Conservation (phyloP, 1,140 invertebrate species). For the Scylla paramamosain region DNA sequence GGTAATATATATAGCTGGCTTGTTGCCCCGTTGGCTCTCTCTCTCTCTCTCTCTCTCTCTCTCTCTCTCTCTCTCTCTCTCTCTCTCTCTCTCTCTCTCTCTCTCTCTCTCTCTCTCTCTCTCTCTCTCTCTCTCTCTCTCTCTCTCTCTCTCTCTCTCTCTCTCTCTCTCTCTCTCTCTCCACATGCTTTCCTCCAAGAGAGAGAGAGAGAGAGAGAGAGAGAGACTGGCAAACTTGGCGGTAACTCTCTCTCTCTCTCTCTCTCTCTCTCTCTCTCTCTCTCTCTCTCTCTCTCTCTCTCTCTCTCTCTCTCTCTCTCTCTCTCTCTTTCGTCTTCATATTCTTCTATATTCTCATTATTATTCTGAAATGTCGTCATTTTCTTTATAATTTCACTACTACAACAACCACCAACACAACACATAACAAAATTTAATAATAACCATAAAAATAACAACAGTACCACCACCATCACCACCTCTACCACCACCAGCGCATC, state of each 20-base stretch:
- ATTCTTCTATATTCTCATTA: not conserved
- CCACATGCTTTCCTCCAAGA: too few relatives aligned
- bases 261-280: constrained; percentile 67
- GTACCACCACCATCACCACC: not conserved
- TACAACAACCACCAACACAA: not conserved
- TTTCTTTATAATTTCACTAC: not conserved
- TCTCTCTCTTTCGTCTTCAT: not conserved
- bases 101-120: constrained; percentile 32
- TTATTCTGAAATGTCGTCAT: not conserved
- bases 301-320: constrained; percentile 55
- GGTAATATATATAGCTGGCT: not conserved
- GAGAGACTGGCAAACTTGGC: not conserved
- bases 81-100: constrained; percentile 54
- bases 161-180: constrained; percentile 48
- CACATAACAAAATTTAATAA: too few relatives aligned
- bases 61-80: constrained; percentile 46
- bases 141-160: constrained; percentile 62
- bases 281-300: constrained; percentile 63
- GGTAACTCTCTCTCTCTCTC: not conserved
- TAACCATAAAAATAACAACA: too few relatives aligned
- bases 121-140: constrained; percentile 68
- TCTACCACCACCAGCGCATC: not conserved
- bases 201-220: too few relatives aligned
- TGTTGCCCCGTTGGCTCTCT: constrained; percentile 19
- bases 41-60: constrained; percentile 42